These are phyloP conservation scores for Catharus ustulatus DNA, from an alignment of 2,797 vertebrate species.

Conservation along the genomic window DNA sequence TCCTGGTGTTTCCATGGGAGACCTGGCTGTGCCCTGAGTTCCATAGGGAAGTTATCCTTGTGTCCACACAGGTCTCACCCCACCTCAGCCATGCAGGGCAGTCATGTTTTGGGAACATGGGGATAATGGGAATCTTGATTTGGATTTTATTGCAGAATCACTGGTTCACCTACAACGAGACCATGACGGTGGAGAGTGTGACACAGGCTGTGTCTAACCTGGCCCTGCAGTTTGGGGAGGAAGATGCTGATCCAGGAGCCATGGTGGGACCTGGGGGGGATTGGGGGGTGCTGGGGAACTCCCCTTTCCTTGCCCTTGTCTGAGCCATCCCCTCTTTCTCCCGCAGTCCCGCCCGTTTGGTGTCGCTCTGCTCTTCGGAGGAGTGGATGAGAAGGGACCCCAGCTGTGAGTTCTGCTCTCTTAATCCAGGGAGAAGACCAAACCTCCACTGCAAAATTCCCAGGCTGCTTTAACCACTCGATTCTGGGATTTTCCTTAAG, in stretches of 20 bases:
- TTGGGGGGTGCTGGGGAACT: neutral
- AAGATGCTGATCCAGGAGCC: slow-evolving; percentile 96
- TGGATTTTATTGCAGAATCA: slow-evolving; percentile 84
- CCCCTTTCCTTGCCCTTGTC: neutral
- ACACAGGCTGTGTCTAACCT: slow-evolving; percentile 98
- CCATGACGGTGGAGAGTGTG: slow-evolving; percentile 97
- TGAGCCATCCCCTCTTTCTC: neutral
- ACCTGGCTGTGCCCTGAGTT: neutral
- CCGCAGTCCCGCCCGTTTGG: slow-evolving; percentile 95
- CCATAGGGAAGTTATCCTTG: fast-evolving
- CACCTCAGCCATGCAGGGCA: fast-evolving
- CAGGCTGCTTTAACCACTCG: neutral
- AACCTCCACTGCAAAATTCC: neutral
- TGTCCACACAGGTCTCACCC: neutral
- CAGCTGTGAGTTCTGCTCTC: slow-evolving; percentile 85
- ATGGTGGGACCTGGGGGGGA: slow-evolving; percentile 80
- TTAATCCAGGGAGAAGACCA: neutral
- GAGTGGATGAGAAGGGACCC: slow-evolving; percentile 97
- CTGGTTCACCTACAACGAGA: slow-evolving; percentile 99
- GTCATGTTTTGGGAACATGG: fast-evolving
- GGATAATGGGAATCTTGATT: neutral
- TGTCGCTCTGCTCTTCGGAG: slow-evolving; percentile 95
- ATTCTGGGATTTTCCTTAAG: neutral
- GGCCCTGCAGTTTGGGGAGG: slow-evolving; percentile 97
- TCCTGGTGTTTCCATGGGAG: neutral